Evolutionary conservation across 2,888 invertebrate genomes (phyloP).

Genomic region (Bombyx huttoni): DNA sequence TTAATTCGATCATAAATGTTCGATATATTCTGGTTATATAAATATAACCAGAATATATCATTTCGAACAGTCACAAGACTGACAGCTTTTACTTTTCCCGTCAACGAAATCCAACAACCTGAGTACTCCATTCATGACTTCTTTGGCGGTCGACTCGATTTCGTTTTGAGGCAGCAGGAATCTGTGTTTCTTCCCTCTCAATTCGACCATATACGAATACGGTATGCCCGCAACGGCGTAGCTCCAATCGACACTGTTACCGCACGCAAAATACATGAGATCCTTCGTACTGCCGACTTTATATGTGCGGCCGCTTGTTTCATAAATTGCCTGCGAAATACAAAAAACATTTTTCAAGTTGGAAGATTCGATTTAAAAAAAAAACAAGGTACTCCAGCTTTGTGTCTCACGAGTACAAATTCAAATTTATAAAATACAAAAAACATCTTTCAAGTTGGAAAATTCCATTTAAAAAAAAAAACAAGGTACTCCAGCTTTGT

Average conservation of each 20-base stretch:
- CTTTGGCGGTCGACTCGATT: conserved; percentile 35
- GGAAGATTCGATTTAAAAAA: too few relatives aligned
- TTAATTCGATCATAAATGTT: too few relatives aligned
- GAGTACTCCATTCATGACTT: conserved; percentile 35
- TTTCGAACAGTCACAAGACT: conserved; percentile 16
- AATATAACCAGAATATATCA: too few relatives aligned
- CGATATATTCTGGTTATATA: too few relatives aligned
- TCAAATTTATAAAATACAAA: background rate
- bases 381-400: too few relatives aligned
- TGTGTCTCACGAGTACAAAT: too few relatives aligned
- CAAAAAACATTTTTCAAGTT: background rate
- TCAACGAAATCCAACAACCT: conserved; percentile 48
- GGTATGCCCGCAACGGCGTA: conserved; percentile 47
- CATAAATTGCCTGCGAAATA: conserved; percentile 37
- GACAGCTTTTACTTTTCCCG: conserved; percentile 15
- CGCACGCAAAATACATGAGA: conserved; percentile 57
- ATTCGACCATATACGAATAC: conserved; percentile 57
- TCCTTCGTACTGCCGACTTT: conserved; percentile 62
- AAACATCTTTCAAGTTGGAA: background rate
- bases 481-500: too few relatives aligned
- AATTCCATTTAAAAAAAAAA: too few relatives aligned
- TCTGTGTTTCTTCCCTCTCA: conserved; percentile 43
- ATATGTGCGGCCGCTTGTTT: conserved; percentile 43
- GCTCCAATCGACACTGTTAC: conserved; percentile 57
- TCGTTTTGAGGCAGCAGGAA: conserved; percentile 53